Conservation (phyloP, 35 echinoderm and acorn worm genomes). For the Anneissia japonica region DNA sequence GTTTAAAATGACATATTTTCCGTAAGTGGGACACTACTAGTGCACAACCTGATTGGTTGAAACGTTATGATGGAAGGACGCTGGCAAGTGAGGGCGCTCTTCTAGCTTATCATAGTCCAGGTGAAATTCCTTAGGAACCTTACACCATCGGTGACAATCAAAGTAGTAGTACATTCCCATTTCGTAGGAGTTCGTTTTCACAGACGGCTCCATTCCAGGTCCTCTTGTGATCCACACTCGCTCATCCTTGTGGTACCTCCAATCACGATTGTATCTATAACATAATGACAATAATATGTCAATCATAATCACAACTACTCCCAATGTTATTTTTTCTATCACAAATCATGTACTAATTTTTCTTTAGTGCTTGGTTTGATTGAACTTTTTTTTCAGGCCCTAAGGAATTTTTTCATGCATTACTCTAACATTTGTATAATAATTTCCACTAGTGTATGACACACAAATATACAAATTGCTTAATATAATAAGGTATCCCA, state of each 20-base stretch:
- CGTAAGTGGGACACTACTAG: neutral
- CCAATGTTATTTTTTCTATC: no score
- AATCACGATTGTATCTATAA: conserved; percentile 89
- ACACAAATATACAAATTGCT: no score
- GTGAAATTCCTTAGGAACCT: conserved; percentile 97
- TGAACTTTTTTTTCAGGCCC: no score
- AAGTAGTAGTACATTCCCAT: conserved; percentile 95
- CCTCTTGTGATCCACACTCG: conserved; percentile 95
- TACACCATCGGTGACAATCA: conserved; percentile 85
- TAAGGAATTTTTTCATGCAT: no score
- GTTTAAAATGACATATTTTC: neutral
- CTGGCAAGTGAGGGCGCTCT: conserved; percentile 94
- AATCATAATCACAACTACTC: no score
- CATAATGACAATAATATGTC: no score
- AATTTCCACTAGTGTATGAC: no score
- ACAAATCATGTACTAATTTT: no score
- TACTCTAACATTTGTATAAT: no score
- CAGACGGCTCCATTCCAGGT: conserved; percentile 91
- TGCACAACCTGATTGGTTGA: conserved; percentile 44
- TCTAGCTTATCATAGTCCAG: conserved; percentile 97
- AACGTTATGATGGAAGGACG: conserved; percentile 82
- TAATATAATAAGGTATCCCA: no score
- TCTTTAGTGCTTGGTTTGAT: no score
- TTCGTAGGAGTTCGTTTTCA: conserved; percentile 92
- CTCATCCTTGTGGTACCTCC: conserved; percentile 99